Evolutionary conservation across 2,797 vertebrate genomes (phyloP).

Genomic region (Discoglossus pictus): DNA sequence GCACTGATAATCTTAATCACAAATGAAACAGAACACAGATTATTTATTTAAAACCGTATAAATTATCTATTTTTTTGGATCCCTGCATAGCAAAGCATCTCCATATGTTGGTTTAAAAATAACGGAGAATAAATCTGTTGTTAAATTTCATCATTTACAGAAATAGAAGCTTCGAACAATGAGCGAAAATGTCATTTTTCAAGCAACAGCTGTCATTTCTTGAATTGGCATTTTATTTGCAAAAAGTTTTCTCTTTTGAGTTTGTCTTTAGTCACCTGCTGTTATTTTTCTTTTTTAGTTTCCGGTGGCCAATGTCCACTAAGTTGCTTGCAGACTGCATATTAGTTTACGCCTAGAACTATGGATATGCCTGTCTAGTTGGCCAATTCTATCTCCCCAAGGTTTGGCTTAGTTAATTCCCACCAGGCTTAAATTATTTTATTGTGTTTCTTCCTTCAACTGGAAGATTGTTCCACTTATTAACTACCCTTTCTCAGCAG

Average conservation of each 20-base stretch:
- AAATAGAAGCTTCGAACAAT: constrained; percentile 36
- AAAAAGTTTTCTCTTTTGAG: background rate
- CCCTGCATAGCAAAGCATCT: background rate
- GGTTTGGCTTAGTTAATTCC: too few species aligned
- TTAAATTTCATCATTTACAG: constrained; percentile 30
- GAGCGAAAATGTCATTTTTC: constrained; percentile 14
- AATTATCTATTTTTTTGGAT: constrained; percentile 33
- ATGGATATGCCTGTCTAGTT: too few species aligned
- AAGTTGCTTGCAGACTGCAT: constrained; percentile 11
- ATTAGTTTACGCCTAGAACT: too few species aligned
- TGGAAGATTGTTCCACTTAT: too few species aligned
- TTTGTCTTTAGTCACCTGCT: constrained; percentile 1
- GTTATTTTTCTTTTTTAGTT: background rate
- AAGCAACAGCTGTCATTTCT: constrained; percentile 28
- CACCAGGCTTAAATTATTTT: too few species aligned
- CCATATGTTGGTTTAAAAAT: constrained; percentile 30
- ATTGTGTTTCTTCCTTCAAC: too few species aligned
- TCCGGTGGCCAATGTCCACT: constrained; percentile 10
- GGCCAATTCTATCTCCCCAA: too few species aligned
- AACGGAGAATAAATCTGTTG: constrained; percentile 35
- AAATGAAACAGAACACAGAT: too few species aligned
- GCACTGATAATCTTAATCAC: too few species aligned
- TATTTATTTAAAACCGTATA: too few species aligned
- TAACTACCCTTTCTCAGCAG: too few species aligned
- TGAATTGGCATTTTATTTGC: constrained; percentile 13